Evolutionary conservation across 2,888 invertebrate genomes (phyloP), one percentile per base, ranked within the genome.

Genomic region (Gastracanthus pulcherrimus): DNA sequence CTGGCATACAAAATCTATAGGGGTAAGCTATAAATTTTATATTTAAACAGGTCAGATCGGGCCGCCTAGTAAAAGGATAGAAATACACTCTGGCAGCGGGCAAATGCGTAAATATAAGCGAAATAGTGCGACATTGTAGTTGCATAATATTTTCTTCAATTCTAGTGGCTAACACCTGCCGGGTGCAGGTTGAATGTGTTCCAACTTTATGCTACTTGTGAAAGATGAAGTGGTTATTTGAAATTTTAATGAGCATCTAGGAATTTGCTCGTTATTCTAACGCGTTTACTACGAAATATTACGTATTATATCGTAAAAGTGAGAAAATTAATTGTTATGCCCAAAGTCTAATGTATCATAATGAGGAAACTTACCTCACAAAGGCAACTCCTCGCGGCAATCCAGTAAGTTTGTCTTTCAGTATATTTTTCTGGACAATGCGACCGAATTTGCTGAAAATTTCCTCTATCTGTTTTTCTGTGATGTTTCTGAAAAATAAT

Each of bases 311-410:
- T 26, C n/a, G 23, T 38, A 4, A 16, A 51, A 75, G 4, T 23
- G 38, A 23, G 5, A 45, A 58, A 69, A 79, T 34, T 13, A 69
- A 31, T 55, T 55, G 6, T 3, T 51, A 66, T 36, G 36, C 9
- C 31, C 69, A 23, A 41, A 55, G 16, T 60, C 66, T 26, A 48
- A 38, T n/a, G 62, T 23, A 70, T 69, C 26, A 74, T 13, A n/a
- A n/a, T n/a, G 7, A 55, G 55, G 19, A 41, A 48, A 85, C 87
- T 92, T 91, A 97, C 97, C 97, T 95, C 81, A 97, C 97, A 93
- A 98, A 98, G 19, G 98, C 98, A 74, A 98, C 97, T 64, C 98
- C 98, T 87, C 98, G 93, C 9, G 98, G 97, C 89, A 96, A 93
- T 69, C 97, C 97, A 70, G 97, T 97, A 81, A 96, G 94, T 93